phyloP scores from a whole-genome alignment of 1,140 invertebrate species.

The Panonychus citri region DNA sequence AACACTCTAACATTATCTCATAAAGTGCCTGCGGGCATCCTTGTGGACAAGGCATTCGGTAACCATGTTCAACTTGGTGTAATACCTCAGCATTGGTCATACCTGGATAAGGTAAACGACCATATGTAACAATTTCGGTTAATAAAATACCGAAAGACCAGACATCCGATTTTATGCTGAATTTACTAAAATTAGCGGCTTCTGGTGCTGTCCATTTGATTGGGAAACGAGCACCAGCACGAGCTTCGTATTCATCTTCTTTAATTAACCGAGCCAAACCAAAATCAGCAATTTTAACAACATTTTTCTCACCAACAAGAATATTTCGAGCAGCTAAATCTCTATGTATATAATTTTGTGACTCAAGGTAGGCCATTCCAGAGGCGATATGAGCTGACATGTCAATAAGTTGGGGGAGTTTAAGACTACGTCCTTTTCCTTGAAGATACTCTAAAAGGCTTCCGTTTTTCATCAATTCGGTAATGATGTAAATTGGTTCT shows the following conservation, averaged over 20 bases:
- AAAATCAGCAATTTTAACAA: constrained; percentile 81
- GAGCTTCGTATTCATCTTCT: constrained; percentile 96
- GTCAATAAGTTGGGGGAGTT: constrained; percentile 81
- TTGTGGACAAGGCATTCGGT: constrained; percentile 90
- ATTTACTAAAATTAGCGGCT: constrained; percentile 95
- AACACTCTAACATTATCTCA: constrained; percentile 97
- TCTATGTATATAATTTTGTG: constrained; percentile 95
- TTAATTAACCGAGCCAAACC: constrained; percentile 83
- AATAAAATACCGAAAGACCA: constrained; percentile 98
- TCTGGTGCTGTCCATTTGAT: constrained; percentile 97
- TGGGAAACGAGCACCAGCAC: constrained; percentile 78
- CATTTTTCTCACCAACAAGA: constrained; percentile 76
- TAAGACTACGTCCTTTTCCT: constrained; percentile 55
- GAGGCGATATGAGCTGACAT: constrained; percentile 95
- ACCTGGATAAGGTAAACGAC: constrained; percentile 83
- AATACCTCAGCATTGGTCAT: constrained; percentile 99
- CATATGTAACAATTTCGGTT: constrained; percentile 91
- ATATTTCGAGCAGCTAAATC: constrained; percentile 88
- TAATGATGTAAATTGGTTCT: constrained; percentile 98
- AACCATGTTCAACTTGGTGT: constrained; percentile 96
- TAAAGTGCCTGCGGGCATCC: constrained; percentile 75
- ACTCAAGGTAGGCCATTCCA: constrained; percentile 97
- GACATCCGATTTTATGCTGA: constrained; percentile 98
- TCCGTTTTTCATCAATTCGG: constrained; percentile 95
- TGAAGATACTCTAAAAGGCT: constrained; percentile 71